phyloP scores from a whole-genome alignment of 2,797 vertebrate genomes.

The Protonibea diacanthus region DNA sequence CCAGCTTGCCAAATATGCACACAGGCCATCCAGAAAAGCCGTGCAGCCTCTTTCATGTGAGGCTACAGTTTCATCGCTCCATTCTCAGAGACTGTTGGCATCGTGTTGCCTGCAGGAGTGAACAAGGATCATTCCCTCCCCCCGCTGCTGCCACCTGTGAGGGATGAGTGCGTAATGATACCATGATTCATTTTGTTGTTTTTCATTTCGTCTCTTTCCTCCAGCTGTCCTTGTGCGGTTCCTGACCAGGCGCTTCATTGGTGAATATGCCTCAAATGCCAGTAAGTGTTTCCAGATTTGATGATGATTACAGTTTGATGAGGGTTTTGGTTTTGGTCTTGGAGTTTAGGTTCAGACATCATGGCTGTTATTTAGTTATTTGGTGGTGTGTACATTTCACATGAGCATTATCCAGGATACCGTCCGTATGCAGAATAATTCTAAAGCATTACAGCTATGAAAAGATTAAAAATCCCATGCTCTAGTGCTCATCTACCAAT shows the following conservation, averaged over 20 bases:
- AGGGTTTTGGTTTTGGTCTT: background rate
- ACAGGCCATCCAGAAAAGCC: constrained; percentile 46
- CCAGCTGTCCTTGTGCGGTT: constrained; percentile 82
- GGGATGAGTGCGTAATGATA: constrained; percentile 39
- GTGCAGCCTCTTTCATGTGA: constrained; percentile 47
- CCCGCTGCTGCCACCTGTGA: constrained; percentile 48
- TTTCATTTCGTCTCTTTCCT: constrained; percentile 35
- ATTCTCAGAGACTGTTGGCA: constrained; percentile 38
- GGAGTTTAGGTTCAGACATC: constrained; percentile 1
- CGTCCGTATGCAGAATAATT: background rate
- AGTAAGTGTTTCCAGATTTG: constrained; percentile 74
- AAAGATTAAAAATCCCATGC: background rate
- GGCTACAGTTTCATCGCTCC: constrained; percentile 58
- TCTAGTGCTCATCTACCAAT: background rate
- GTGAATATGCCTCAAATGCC: constrained; percentile 82
- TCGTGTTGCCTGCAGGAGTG: background rate
- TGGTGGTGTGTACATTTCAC: background rate
- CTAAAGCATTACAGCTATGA: no score
- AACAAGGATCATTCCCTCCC: constrained; percentile 3
- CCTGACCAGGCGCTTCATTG: constrained; percentile 83
- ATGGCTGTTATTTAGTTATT: background rate
- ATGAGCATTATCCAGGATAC: background rate
- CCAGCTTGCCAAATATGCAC: constrained; percentile 56
- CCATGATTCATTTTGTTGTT: constrained; percentile 49
- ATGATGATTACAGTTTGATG: background rate